Percentiles rank a stretch among this genome's conserved stretches.
Evolutionary conservation across 2,888 invertebrate genomes (phyloP).

Genomic region (Aporophyla lueneburgensis): DNA sequence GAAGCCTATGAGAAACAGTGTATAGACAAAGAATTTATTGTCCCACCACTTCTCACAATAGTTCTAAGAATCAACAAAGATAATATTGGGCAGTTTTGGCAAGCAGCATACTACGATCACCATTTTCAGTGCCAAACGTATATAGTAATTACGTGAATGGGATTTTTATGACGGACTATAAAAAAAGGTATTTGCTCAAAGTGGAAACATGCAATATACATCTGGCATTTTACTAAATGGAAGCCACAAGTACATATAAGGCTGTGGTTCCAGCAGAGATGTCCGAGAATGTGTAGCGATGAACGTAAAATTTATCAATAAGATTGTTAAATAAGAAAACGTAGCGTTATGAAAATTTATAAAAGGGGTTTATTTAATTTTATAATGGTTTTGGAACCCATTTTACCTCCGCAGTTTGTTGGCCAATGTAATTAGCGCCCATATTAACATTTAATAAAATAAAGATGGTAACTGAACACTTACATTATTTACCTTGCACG

Average conservation of each 20-base stretch:
- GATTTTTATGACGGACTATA: slow-evolving; percentile 43
- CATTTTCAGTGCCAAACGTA: slow-evolving; percentile 37
- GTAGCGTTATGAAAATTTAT: too few relatives aligned
- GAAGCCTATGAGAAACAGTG: background rate
- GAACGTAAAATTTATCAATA: background rate
- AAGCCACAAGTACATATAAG: background rate
- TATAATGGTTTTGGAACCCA: too few relatives aligned
- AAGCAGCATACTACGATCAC: slow-evolving; percentile 30
- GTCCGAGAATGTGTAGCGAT: background rate
- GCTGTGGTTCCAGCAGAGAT: background rate
- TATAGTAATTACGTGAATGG: slow-evolving; percentile 44
- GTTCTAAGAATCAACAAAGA: slow-evolving; percentile 44
- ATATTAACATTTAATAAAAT: background rate
- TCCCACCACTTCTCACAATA: background rate
- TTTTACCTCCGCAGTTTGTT: too few relatives aligned
- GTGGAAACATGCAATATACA: slow-evolving; percentile 34
- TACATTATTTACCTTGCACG: too few relatives aligned
- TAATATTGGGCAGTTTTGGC: slow-evolving; percentile 44
- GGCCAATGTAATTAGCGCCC: background rate
- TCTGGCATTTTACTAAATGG: slow-evolving; percentile 23
- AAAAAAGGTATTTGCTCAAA: slow-evolving; percentile 37
- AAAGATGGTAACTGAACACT: too few relatives aligned
- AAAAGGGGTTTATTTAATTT: too few relatives aligned
- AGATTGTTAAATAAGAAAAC: too few relatives aligned
- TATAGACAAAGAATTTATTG: background rate